Percentiles rank a stretch among this genome's conserved stretches.
Conservation (phyloP, 2,888 invertebrate genomes). For the Mycalesis mineus region DNA sequence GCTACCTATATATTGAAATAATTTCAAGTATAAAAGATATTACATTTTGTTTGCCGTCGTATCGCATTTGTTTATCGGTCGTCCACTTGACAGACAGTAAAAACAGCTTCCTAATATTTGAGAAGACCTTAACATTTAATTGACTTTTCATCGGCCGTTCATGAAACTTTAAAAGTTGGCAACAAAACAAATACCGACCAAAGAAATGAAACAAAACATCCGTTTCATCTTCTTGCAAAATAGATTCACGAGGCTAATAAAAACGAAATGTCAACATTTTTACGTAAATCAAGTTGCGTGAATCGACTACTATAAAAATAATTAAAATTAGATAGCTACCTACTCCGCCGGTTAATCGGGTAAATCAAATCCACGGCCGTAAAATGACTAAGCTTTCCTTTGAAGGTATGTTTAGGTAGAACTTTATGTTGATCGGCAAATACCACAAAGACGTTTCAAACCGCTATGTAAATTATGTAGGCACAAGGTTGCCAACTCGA, state of each 20-base stretch:
- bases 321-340: background rate
- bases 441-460: slow-evolving; percentile 16
- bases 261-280: slow-evolving; percentile 16
- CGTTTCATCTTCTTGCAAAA: slow-evolving; percentile 12
- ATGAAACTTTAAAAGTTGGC: background rate
- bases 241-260: slow-evolving; percentile 7
- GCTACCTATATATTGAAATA: no score
- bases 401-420: background rate
- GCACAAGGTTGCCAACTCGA: slow-evolving; percentile 21
- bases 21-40: background rate
- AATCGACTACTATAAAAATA: slow-evolving; percentile 8
- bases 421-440: slow-evolving; percentile 12
- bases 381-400: slow-evolving; percentile 5
- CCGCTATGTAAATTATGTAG: slow-evolving; percentile 24
- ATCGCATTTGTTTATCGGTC: no score
- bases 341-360: background rate
- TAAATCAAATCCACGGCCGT: background rate
- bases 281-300: slow-evolving; percentile 15
- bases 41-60: no score
- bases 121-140: background rate
- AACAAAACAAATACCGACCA: slow-evolving; percentile 3
- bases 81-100: no score
- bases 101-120: background rate
- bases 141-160: background rate
- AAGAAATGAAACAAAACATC: slow-evolving; percentile 14